phyloP scores from a whole-genome alignment of 2,888 invertebrate genomes.

The Lymantria dispar region DNA sequence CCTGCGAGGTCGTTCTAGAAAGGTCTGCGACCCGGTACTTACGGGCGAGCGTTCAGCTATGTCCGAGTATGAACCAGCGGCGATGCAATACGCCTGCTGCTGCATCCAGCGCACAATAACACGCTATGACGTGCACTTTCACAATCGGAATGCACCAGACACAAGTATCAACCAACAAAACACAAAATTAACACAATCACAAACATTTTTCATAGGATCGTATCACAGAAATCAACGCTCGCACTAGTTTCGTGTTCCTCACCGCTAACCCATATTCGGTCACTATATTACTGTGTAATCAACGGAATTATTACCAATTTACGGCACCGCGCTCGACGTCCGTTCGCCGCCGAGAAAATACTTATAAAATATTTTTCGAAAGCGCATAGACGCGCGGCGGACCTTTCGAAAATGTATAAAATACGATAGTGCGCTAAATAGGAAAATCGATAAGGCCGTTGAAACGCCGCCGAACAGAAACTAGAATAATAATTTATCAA shows the following conservation, averaged over 20 bases:
- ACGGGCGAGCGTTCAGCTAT: conserved; percentile 35
- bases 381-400: conserved; percentile 73
- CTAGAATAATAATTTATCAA: conserved; percentile 81
- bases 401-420: conserved; percentile 78
- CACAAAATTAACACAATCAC: conserved; percentile 56
- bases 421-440: conserved; percentile 75
- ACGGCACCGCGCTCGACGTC: conserved; percentile 71
- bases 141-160: conserved; percentile 62
- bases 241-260: conserved; percentile 58
- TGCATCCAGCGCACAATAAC: conserved; percentile 68
- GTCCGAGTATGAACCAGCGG: conserved; percentile 21
- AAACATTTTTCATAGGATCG: conserved; percentile 46
- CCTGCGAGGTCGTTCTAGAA: conserved; percentile 34
- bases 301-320: conserved; percentile 80
- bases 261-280: conserved; percentile 79
- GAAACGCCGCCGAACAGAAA: conserved; percentile 67
- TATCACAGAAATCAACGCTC: conserved; percentile 59
- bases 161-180: conserved; percentile 58
- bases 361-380: conserved; percentile 78
- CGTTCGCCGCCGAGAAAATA: conserved; percentile 71
- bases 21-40: conserved; percentile 36
- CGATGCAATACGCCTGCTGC: conserved; percentile 31
- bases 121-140: conserved; percentile 68
- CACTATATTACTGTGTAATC: conserved; percentile 75
- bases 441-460: conserved; percentile 79